phyloP scores from a whole-genome alignment of 92 coral and sea anemone species.

The Epizoanthus ramosus region DNA sequence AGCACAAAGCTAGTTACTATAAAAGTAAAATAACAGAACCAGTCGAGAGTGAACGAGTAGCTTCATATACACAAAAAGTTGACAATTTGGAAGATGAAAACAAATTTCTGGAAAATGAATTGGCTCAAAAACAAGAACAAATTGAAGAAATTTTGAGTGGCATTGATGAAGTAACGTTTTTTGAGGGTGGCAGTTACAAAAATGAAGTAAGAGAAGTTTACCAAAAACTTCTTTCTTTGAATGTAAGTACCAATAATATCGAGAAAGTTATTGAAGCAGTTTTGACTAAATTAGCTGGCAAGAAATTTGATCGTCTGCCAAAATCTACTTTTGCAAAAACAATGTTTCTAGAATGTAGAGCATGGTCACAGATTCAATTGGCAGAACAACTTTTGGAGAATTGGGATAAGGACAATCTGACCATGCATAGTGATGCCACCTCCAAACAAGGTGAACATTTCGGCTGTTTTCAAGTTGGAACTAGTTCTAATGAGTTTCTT shows the following conservation, averaged over 20 bases:
- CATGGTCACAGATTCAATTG: constrained; percentile 39
- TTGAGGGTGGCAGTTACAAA: constrained; percentile 21
- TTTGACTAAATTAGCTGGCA: constrained; percentile 6
- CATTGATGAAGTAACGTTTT: constrained; percentile 22
- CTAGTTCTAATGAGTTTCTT: constrained; percentile 17
- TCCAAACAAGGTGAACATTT: constrained; percentile 31
- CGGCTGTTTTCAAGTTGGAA: constrained; percentile 18
- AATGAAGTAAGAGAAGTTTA: constrained; percentile 40
- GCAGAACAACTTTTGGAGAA: neutral
- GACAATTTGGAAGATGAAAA: constrained; percentile 9
- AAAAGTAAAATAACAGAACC: constrained; percentile 5
- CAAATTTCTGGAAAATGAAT: constrained; percentile 1
- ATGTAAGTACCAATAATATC: constrained; percentile 9
- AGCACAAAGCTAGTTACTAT: constrained; percentile 39
- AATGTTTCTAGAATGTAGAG: constrained; percentile 16
- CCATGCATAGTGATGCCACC: constrained; percentile 19
- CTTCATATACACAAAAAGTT: constrained; percentile 3
- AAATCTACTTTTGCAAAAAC: constrained; percentile 25
- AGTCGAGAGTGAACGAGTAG: constrained; percentile 17
- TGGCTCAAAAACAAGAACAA: constrained; percentile 8
- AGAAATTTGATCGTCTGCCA: constrained; percentile 34
- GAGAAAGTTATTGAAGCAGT: constrained; percentile 10
- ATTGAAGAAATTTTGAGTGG: constrained; percentile 29
- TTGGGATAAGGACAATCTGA: neutral
- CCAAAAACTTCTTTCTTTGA: constrained; percentile 23